Evolutionary conservation across 2,113 vertebrate genomes (phyloP), one percentile per base, ranked within the genome.

Genomic region (Muntiacus reevesi): DNA sequence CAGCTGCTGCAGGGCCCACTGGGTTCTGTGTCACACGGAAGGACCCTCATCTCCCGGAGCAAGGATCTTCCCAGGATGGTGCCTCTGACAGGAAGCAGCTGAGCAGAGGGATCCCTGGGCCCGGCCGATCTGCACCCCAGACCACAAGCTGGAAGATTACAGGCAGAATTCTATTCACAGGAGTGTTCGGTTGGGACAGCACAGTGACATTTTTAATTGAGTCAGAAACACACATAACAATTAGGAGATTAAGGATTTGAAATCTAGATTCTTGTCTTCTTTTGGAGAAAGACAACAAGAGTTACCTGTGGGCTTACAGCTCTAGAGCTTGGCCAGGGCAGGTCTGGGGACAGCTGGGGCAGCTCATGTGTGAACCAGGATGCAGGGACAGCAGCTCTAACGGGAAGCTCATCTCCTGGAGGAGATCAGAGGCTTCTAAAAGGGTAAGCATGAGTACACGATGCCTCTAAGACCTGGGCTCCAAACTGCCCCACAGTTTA

Each of bases 351-450:
- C 28, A 57, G 4, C 47, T 3, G 30, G 1, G 16, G 19, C 25
- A 43, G 45, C 54, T 84, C 3, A 6, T 11, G 6, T 15, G 13
- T 27, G 30, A 52, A 15, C 45, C 27, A 17, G 3, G 25, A 57
- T 47, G 5, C 55, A 40, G 27, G 62, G 25, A 50, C 50, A 85
- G 52, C 28, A 87, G 60, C n/a, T 86, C 43, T 43, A 11, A 55
- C 14, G 27, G 16, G 67, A 78, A 59, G 43, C 7, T n/a, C 30
- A 45, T 50, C 25, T 90, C 82, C 30, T 2, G 0, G 57, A 88
- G n/a, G 28, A 54, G 30, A 14, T 57, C 59, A 95, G 94, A 94
- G 82, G 47, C 25, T 93, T 97, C 76, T 50, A 83, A 78, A 90
- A 95, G 54, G 28, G 7, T 40, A 19, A 85, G 5, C 28, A 36